These are phyloP conservation scores for Seriola quinqueradiata DNA, from an alignment of 2,113 vertebrate genomes.

Conservation along the genomic window DNA sequence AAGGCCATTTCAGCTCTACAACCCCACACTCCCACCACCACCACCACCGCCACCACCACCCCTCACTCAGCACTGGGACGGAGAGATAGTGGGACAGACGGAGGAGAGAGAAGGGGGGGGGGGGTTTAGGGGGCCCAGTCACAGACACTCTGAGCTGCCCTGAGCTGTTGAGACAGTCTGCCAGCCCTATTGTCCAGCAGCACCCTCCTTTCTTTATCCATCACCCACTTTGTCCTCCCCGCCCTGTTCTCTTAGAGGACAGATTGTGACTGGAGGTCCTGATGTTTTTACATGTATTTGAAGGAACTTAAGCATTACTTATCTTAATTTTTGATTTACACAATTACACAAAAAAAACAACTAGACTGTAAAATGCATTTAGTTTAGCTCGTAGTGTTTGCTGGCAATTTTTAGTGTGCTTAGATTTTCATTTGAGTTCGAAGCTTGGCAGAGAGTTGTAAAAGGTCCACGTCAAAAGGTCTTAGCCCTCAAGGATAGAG, in stretches of 20 bases:
- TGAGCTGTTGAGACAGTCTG: slow-evolving; percentile 78
- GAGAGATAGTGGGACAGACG: slow-evolving; percentile 70
- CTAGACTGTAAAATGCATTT: not conserved
- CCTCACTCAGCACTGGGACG: slow-evolving; percentile 11
- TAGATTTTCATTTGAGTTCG: slow-evolving; percentile 23
- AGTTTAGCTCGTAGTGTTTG: slow-evolving; percentile 7
- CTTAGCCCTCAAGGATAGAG: slow-evolving; percentile 16
- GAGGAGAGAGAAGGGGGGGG: slow-evolving; percentile 40
- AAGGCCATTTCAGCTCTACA: slow-evolving; percentile 50
- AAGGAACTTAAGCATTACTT: slow-evolving; percentile 9
- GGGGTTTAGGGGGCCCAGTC: slow-evolving; percentile 45
- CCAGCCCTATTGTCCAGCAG: slow-evolving; percentile 70
- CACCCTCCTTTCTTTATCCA: slow-evolving; percentile 68
- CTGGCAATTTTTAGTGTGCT: slow-evolving; percentile 19
- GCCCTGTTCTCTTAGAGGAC: slow-evolving; percentile 20
- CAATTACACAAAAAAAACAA: not conserved
- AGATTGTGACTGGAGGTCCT: slow-evolving; percentile 31
- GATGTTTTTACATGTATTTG: slow-evolving; percentile 41
- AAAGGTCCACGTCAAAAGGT: slow-evolving; percentile 50
- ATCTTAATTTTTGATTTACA: not conserved
- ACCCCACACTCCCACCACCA: slow-evolving; percentile 15
- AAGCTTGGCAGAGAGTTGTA: slow-evolving; percentile 38
- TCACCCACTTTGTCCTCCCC: slow-evolving; percentile 42
- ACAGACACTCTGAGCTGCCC: slow-evolving; percentile 78
- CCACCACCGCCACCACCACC: not conserved